Evolutionary conservation across 2,888 invertebrate genomes (phyloP), one percentile per base, ranked within the genome.

Genomic region (Drosophila fungiperda): DNA sequence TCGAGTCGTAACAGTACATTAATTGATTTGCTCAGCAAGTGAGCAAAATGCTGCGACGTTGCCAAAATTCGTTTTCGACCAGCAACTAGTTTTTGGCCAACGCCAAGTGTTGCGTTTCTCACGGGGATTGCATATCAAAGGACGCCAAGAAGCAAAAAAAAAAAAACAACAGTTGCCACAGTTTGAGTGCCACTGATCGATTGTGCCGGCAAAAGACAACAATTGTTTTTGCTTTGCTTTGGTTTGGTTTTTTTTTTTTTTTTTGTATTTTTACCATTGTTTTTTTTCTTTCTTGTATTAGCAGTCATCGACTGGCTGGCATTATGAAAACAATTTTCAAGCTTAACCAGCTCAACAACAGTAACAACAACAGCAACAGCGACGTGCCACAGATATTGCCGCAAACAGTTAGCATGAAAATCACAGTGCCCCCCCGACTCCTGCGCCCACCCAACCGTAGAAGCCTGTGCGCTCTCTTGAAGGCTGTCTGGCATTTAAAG

Each of bases 61-160:
- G 73, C 78, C 70, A 68, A 68, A 67, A 40, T 77, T 80, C 74
- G 49, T 48, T 62, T 11, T 62, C n/a, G 63, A 55, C 64, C 62
- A 69, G 54, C 54, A 54, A 54, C 54, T 54, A 54, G 54, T 54
- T 54, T 15, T 38, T 35, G 36, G 49, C 15, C 45, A 58, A 48
- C 67, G 61, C 62, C 92, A 92, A 91, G 91, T 92, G 92, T 82
- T 72, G 78, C 63, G 75, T 58, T 91, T 92, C 92, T 89, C 92
- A 92, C 92, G 92, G 84, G 89, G 92, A 92, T 92, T 92, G 80
- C 91, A 87, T 88, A 90, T 89, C 91, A 88, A 87, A 88, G 62
- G 42, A 45, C 45, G 45, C 23, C 45, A 45, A 54, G 73, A 68
- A 69, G 68, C 70, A 72, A 72, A 38, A 55, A 26, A 26, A 26